These are phyloP conservation scores for Anomalospiza imberbis DNA, from an alignment of 2,797 vertebrate species.

Conservation along the genomic window DNA sequence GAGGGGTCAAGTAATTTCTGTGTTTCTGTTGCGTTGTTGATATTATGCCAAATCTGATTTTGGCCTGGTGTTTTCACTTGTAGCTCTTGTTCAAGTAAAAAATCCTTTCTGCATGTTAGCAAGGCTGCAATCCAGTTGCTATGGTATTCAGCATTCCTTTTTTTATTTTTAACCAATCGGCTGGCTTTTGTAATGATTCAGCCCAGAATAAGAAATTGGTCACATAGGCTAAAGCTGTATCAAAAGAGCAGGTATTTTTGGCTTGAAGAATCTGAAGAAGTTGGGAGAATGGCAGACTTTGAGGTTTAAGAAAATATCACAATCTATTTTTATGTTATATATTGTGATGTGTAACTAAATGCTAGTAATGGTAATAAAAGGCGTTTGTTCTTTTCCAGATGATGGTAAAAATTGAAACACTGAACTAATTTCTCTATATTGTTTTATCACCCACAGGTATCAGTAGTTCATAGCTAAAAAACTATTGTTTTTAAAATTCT, in stretches of 20 bases:
- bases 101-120: neutral
- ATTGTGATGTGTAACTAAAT: neutral
- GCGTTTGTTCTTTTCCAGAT: neutral
- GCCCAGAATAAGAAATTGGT: neutral
- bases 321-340: neutral
- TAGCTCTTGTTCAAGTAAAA: slow-evolving; percentile 25
- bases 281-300: neutral
- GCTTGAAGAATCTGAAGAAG: neutral
- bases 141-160: slow-evolving; percentile 31
- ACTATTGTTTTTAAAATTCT: neutral
- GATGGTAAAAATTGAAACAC: neutral
- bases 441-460: neutral
- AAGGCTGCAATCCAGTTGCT: slow-evolving; percentile 45
- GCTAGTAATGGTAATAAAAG: neutral
- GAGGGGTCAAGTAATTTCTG: neutral
- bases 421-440: neutral
- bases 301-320: neutral
- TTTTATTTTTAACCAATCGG: neutral
- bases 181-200: slow-evolving; percentile 43
- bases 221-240: neutral
- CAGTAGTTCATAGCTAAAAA: neutral
- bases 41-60: neutral
- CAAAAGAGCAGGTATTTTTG: slow-evolving; percentile 33
- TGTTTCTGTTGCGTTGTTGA: rapidly evolving
- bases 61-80: slow-evolving; percentile 9